phyloP scores from a whole-genome alignment of 2,888 invertebrate genomes.

The Malthinus flaveolus region DNA sequence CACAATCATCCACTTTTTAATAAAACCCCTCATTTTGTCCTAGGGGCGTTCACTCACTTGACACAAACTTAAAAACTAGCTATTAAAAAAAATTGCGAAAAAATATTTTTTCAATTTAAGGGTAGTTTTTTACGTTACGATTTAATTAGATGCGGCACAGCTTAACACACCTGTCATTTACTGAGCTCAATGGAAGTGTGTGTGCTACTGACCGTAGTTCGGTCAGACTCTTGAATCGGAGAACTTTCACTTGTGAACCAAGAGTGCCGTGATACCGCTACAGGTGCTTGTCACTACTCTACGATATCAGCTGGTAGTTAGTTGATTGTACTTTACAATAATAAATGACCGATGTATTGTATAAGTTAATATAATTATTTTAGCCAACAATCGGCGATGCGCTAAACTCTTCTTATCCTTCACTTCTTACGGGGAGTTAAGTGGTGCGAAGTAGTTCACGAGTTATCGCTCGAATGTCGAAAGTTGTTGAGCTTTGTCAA shows the following conservation, averaged over 20 bases:
- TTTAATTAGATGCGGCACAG: slow-evolving; percentile 7
- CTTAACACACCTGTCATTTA: slow-evolving; percentile 41
- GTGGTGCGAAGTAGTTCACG: too few relatives aligned
- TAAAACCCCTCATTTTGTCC: slow-evolving; percentile 44
- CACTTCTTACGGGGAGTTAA: too few relatives aligned
- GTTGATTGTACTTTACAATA: slow-evolving; percentile 29
- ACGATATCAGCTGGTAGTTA: slow-evolving; percentile 32
- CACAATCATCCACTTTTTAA: slow-evolving; percentile 46
- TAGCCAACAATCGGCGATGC: too few relatives aligned
- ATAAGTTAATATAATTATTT: too few relatives aligned
- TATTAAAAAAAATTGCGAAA: neutral
- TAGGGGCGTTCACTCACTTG: slow-evolving; percentile 15
- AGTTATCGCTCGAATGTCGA: too few relatives aligned
- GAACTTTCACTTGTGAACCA: slow-evolving; percentile 39
- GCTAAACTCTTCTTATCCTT: too few relatives aligned
- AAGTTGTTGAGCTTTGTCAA: too few relatives aligned
- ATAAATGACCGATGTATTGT: neutral
- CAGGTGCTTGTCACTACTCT: slow-evolving; percentile 36
- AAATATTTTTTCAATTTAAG: neutral
- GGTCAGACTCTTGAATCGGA: slow-evolving; percentile 38
- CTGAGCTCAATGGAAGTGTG: slow-evolving; percentile 47
- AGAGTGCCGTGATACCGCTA: slow-evolving; percentile 20
- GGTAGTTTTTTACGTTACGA: neutral
- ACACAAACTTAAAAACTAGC: neutral
- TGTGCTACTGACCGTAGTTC: slow-evolving; percentile 50